phyloP scores from a whole-genome alignment of 1,140 invertebrate species.

The Listronotus bonariensis region DNA sequence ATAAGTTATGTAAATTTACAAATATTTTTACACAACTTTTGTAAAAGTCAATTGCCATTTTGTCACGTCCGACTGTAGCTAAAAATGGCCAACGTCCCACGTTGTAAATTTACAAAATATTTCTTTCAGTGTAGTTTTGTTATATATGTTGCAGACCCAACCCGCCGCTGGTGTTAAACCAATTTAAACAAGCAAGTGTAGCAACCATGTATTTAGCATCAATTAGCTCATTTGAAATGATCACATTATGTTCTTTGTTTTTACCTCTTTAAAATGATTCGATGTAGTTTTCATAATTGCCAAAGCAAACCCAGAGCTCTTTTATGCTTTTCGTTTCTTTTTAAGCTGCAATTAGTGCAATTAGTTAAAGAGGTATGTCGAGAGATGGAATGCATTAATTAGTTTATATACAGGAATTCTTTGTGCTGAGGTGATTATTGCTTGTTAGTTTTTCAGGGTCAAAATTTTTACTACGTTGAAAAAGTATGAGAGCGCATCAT shows the following conservation, averaged over 20 bases:
- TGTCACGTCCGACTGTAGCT: too few species aligned
- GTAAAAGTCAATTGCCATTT: too few species aligned
- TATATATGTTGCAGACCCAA: too few species aligned
- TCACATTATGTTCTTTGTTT: conserved; percentile 30
- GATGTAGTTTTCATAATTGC: conserved; percentile 29
- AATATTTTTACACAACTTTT: too few species aligned
- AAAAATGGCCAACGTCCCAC: too few species aligned
- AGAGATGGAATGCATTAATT: conserved; percentile 9
- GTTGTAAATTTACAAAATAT: too few species aligned
- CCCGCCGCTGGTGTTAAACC: neutral
- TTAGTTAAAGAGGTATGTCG: conserved; percentile 17
- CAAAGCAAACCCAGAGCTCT: conserved; percentile 16
- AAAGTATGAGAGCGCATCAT: too few species aligned
- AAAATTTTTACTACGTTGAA: too few species aligned
- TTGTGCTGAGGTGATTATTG: too few species aligned
- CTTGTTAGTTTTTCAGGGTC: too few species aligned
- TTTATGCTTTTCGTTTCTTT: conserved; percentile 15
- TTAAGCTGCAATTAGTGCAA: conserved; percentile 23
- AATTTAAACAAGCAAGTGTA: conserved; percentile 13
- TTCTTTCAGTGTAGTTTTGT: too few species aligned
- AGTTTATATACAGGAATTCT: neutral
- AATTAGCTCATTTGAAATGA: conserved; percentile 23
- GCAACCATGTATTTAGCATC: conserved; percentile 7
- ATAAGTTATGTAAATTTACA: too few species aligned
- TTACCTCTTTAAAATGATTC: conserved; percentile 26